Conservation (phyloP, 2,797 vertebrate species). For the Manis javanica region DNA sequence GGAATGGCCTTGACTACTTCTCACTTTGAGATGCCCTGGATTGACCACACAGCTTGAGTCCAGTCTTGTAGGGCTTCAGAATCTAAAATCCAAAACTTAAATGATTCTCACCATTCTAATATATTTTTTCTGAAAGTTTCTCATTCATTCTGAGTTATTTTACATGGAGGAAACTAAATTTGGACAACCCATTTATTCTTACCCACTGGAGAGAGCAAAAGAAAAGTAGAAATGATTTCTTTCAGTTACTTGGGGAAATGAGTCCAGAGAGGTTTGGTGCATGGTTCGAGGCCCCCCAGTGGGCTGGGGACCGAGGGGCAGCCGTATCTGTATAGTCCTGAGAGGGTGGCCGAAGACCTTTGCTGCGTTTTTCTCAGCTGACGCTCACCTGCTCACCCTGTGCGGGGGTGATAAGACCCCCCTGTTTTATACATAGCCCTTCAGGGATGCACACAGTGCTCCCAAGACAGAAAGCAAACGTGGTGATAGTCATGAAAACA, state of each 20-base stretch:
- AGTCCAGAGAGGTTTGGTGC: background rate
- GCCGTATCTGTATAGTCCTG: fast-evolving
- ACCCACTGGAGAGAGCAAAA: background rate
- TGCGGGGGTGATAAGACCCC: background rate
- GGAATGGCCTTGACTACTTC: background rate
- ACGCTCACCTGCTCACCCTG: background rate
- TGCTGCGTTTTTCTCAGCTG: background rate
- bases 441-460: fast-evolving
- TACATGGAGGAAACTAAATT: background rate
- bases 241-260: background rate
- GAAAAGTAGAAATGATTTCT: background rate
- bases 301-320: background rate
- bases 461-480: background rate
- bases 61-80: background rate
- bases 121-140: background rate
- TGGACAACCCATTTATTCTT: background rate
- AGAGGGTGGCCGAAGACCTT: too few species aligned
- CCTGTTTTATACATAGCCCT: background rate
- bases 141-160: background rate
- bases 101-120: too few species aligned
- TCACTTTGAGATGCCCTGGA: background rate
- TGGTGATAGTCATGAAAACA: background rate
- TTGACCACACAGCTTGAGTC: background rate
- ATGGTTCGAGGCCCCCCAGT: background rate
- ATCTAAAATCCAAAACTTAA: background rate